These are phyloP conservation scores for Brachystomella parvula DNA, from an alignment of 1,140 invertebrate species.

Conservation along the genomic window DNA sequence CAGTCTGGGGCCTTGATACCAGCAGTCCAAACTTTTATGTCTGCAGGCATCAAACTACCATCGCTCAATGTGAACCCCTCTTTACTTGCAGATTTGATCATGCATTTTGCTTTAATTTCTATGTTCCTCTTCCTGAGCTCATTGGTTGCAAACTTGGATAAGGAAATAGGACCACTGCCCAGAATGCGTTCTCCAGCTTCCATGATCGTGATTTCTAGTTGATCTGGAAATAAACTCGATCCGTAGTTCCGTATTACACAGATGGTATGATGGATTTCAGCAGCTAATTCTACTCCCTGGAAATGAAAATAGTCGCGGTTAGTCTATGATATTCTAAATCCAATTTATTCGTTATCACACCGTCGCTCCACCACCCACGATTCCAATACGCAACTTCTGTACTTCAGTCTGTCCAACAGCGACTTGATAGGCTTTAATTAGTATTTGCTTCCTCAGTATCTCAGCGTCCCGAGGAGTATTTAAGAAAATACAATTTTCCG, in stretches of 20 bases:
- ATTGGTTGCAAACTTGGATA: constrained; percentile 18
- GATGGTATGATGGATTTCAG: constrained; percentile 27
- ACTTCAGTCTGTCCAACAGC: constrained; percentile 17
- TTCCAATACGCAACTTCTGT: constrained; percentile 26
- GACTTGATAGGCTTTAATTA: constrained; percentile 19
- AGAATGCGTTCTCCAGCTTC: constrained; percentile 20
- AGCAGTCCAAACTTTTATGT: constrained; percentile 31
- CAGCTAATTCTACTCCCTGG: constrained; percentile 18
- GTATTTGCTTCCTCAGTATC: constrained; percentile 12
- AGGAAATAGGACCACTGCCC: constrained; percentile 3
- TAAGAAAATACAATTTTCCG: constrained; percentile 16
- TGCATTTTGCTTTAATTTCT: constrained; percentile 18
- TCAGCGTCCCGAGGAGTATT: constrained; percentile 17
- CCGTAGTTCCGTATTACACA: constrained; percentile 24
- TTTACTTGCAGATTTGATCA: constrained; percentile 18
- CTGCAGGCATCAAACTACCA: constrained; percentile 15
- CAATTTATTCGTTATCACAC: not conserved
- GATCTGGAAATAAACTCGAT: constrained; percentile 21
- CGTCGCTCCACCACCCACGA: constrained; percentile 10
- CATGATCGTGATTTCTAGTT: constrained; percentile 27
- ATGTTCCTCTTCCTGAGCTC: constrained; percentile 21
- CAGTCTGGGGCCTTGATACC: constrained; percentile 31
- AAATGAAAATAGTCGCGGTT: not conserved
- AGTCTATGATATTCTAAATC: not conserved
- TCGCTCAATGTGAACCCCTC: constrained; percentile 23